Base-by-base conservation (phyloP, 2,113 vertebrate species). In the Zeus faber region DNA sequence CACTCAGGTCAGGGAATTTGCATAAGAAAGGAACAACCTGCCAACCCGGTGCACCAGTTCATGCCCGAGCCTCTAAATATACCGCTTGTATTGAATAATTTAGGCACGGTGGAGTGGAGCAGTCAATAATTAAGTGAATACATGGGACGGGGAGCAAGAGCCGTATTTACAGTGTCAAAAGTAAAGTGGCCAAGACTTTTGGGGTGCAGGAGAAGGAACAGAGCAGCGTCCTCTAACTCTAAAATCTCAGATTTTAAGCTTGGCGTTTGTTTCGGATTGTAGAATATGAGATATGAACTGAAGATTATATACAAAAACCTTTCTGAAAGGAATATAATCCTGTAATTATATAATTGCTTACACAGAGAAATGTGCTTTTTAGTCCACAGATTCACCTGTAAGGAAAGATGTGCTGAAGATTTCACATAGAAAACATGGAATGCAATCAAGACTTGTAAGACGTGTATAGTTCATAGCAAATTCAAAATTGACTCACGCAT, bases 111-210 rank as follows among this genome's bases (percentile, higher is more conserved):
- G 81, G 88, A 86, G 91, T 85, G 78, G 77, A 54, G 84, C 83
- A 65, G 85, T 92, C 85, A 92, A 93, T 92, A 91, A 92, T 93
- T 92, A 86, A 92, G 81, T 66, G 72, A 16, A 59, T 76, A 58
- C 81, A 77, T 90, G 86, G 83, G 82, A 77, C 87, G 85, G 77
- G 85, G 65, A 91, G 80, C 84, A 88, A 49, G 66, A 50, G 70
- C 49, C 84, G 77, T 80, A 58, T 80, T 85, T 81, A 78, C 82
- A 75, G 85, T 66, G 72, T 48, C 58, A 54, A 48, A 55, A 72
- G 60, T 65, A 70, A 60, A 80, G 74, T 68, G 62, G 58, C 5
- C 31, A 8, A 33, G 62, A 52, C 50, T 76, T 76, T 54, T 62
- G 62, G 59, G 80, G 79, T 77, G 65, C 31, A 24, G 65, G 66